Evolutionary conservation across 2,888 invertebrate genomes (phyloP), one percentile per base, ranked within the genome.

Genomic region (Drosophila algonquin): DNA sequence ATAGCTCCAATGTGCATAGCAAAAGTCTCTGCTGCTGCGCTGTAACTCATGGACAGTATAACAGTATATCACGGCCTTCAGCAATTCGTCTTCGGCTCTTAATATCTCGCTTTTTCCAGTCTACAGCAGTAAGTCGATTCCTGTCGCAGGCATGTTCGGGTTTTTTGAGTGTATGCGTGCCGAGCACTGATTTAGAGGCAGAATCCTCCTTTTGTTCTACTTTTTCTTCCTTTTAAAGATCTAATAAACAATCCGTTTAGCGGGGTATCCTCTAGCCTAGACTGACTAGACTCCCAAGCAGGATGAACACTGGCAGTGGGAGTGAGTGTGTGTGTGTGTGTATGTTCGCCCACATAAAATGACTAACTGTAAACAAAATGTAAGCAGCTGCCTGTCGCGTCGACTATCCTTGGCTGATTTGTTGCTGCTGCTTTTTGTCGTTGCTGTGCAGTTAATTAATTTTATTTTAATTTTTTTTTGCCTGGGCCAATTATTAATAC

Each of bases 311-410:
- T 5, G 6, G 14, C 1, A 35, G 35, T 12, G 5, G 5, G 6
- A 14, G 40, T 40, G 35, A 4, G 35, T 55, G 53, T 48, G 46
- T 32, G 48, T 32, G 61, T n/a, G n/a, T n/a, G 54, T 65, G 70
- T 70, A 67, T 69, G 71, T 53, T 14, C 14, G 40, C 81, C 80
- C 72, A 80, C 73, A 12, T 72, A 78, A 81, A 77, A 83, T 81
- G 85, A 81, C 84, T 77, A 79, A 84, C 84, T 69, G 80, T 76
- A 85, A 84, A 80, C 84, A 87, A 40, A 77, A 84, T 78, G 81
- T 75, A 73, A 71, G 71, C 74, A 56, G 57, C 51, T 59, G 62
- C 63, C 46, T 50, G 48, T 16, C 21, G 61, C 47, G 48, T 16
- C 21, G 61, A 58, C 68, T 67, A 68, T 85, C 69, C 80, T 73